phyloP scores from a whole-genome alignment of 2,888 invertebrate species.

The Aporophyla nigra region DNA sequence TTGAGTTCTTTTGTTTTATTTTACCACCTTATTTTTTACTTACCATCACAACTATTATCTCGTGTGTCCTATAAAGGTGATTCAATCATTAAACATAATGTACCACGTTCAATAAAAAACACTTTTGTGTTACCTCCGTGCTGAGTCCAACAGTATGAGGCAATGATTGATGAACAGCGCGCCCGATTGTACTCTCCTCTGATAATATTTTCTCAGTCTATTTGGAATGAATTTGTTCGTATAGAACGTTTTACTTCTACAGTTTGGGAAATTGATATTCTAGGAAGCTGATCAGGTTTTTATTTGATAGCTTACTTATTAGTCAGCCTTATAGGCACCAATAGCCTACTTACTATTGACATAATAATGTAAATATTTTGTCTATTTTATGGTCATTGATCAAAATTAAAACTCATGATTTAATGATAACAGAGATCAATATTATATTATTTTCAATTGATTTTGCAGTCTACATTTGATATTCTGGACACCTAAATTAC shows the following conservation, averaged over 20 bases:
- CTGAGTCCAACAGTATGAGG: conserved; percentile 73
- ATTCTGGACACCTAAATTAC: too few species aligned
- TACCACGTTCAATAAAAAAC: conserved; percentile 54
- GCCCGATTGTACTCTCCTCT: conserved; percentile 74
- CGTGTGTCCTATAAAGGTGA: conserved; percentile 53
- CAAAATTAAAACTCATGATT: too few species aligned
- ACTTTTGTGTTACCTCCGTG: conserved; percentile 57
- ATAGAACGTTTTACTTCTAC: conserved; percentile 68
- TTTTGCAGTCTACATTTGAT: too few species aligned
- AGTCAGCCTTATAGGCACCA: not conserved
- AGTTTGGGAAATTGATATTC: conserved; percentile 58
- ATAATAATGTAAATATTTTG: not conserved
- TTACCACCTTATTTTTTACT: conserved; percentile 30
- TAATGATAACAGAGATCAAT: too few species aligned
- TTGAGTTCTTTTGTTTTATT: conserved; percentile 30
- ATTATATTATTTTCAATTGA: too few species aligned
- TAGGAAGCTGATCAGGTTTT: conserved; percentile 21
- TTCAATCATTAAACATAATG: conserved; percentile 51
- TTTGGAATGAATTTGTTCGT: conserved; percentile 71
- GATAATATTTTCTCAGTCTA: conserved; percentile 69
- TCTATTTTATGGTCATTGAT: not conserved
- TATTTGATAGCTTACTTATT: not conserved
- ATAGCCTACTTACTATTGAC: not conserved
- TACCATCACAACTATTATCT: conserved; percentile 31
- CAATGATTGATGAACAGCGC: conserved; percentile 76